Evolutionary conservation across 1,140 invertebrate genomes (phyloP), one percentile per base, ranked within the genome.

Genomic region (Orussus abietinus): DNA sequence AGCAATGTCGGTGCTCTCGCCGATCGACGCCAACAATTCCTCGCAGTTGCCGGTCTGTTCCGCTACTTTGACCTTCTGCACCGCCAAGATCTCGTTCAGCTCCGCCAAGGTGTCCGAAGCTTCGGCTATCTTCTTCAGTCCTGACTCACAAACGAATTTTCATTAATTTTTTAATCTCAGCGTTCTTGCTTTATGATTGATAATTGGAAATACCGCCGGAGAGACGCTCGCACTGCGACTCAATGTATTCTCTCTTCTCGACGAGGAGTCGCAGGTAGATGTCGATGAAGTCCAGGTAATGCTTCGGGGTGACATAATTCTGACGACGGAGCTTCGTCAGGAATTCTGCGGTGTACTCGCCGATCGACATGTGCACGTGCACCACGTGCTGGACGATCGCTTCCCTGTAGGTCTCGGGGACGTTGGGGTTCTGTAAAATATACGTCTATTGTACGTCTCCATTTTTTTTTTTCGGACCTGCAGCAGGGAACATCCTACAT

Each of bases 251-350:
- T 14, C 62, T 69, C 25, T 74, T 75, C n/a, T 81, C 83, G 34
- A 85, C 78, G 2, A 94, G 61, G 4, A 93, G 65, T 45, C 76
- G 77, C 1, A 90, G 54, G 57, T 92, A 94, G 1, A 79, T 83
- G 33, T 81, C 81, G 25, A 94, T 85, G 47, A 82, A 92, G 64
- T 93, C 90, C 44, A 94, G 70, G 61, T 89, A 96, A 59, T 94
- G 90, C 50, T 90, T 92, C 1, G 91, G 91, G 3, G 90, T 93
- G 1, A 93, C 84, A 57, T 85, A 92, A 68, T 91, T 93, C 56
- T 78, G 83, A 26, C 90, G 74, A 18, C 86, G 71, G 5, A 90
- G 64, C 39, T 85, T 83, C 10, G 79, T 59, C 5, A 80, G 62
- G 58, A 88, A 93, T 35, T 87, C 81, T n/a, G 57, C 59, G 0